These are phyloP conservation scores for Deilephila elpenor DNA, from an alignment of 2,888 invertebrate genomes.

Conservation along the genomic window DNA sequence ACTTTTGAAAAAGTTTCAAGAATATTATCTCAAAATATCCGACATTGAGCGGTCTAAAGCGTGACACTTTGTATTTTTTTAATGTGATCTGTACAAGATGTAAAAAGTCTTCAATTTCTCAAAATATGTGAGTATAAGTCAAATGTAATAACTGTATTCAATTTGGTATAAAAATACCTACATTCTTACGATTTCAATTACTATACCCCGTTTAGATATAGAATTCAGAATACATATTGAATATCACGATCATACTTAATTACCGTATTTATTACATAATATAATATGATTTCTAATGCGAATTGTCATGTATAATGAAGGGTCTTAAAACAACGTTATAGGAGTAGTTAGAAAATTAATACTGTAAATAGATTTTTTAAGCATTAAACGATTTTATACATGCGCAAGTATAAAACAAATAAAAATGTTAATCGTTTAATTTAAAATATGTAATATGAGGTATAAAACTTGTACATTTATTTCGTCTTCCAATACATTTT, in stretches of 20 bases:
- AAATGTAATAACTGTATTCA: background rate
- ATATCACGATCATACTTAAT: conserved; percentile 10
- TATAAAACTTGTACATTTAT: conserved; percentile 55
- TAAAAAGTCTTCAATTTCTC: conserved; percentile 5
- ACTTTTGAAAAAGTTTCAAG: conserved; percentile 11
- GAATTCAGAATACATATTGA: background rate
- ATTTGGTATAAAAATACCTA: conserved; percentile 4
- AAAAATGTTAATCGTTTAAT: conserved; percentile 30
- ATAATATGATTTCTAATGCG: conserved; percentile 38
- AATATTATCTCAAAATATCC: conserved; percentile 24
- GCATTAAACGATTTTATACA: conserved; percentile 70
- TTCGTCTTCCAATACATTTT: conserved; percentile 71
- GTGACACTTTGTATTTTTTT: conserved; percentile 8
- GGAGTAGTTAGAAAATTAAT: conserved; percentile 64
- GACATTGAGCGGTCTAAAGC: conserved; percentile 18
- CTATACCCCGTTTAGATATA: conserved; percentile 12
- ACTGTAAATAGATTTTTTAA: conserved; percentile 74
- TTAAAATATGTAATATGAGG: conserved; percentile 35
- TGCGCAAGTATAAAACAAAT: conserved; percentile 57
- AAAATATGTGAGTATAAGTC: background rate
- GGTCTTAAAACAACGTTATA: conserved; percentile 67
- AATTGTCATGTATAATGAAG: conserved; percentile 49
- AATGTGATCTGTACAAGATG: background rate
- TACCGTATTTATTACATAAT: conserved; percentile 13
- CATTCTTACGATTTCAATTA: conserved; percentile 17